Evolutionary conservation across 2,888 invertebrate genomes (phyloP).

Genomic region (Mayetiola destructor): DNA sequence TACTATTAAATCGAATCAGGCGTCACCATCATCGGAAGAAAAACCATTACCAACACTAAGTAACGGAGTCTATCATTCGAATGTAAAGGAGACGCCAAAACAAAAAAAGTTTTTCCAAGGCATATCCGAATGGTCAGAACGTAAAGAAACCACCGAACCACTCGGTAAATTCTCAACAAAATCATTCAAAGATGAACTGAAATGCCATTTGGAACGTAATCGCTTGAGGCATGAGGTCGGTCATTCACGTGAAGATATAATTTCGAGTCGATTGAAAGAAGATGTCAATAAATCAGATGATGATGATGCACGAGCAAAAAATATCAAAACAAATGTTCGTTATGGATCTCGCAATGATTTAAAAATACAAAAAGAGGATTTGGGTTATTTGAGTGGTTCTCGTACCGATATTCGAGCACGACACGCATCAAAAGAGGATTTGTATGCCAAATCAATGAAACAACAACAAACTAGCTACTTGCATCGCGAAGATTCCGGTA

Average conservation of each 20-base stretch:
- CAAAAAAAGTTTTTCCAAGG: conserved; percentile 51
- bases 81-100: conserved; percentile 37
- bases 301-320: conserved; percentile 17
- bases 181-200: conserved; percentile 33
- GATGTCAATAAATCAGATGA: neutral
- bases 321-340: conserved; percentile 21
- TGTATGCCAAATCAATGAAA: conserved; percentile 17
- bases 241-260: conserved; percentile 22
- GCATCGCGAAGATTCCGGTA: conserved; percentile 23
- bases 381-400: conserved; percentile 26
- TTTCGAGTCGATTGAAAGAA: neutral
- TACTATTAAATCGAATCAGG: conserved; percentile 48
- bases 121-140: conserved; percentile 65
- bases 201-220: conserved; percentile 32
- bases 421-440: conserved; percentile 23
- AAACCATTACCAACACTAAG: conserved; percentile 28
- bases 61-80: conserved; percentile 35
- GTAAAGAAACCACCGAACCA: conserved; percentile 36
- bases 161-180: conserved; percentile 26
- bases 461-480: conserved; percentile 20
- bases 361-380: conserved; percentile 26
- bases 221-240: conserved; percentile 25
- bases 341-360: conserved; percentile 29
- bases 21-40: conserved; percentile 28
- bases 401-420: conserved; percentile 25